Evolutionary conservation across 2,888 invertebrate genomes (phyloP), one percentile per base, ranked within the genome.

Genomic region (Metacarcinus magister): DNA sequence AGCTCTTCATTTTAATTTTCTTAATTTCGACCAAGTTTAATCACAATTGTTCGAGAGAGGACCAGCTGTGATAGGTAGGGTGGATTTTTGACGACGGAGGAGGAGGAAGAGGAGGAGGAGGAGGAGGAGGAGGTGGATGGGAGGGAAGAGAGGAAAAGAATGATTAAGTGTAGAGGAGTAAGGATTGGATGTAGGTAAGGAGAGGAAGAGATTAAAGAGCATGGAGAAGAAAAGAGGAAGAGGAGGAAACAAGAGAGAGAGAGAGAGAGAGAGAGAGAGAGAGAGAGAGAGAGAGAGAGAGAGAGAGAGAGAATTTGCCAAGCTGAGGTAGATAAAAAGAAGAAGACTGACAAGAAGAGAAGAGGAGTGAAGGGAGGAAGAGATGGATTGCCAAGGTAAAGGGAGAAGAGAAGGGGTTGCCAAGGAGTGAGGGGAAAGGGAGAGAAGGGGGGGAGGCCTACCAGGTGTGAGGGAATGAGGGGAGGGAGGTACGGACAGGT

Each of bases 1-100:
- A 89, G 67, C 94, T 48, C 96, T 96, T 75, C 96, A 95, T 96
- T 96, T 96, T 96, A 96, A 96, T 96, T 96, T 96, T 96, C 96
- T 96, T 96, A 96, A 96, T 96, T 96, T 95, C 90, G 93, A 44
- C 89, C 94, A 95, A 94, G 93, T 96, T 96, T 96, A 96, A 96
- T 96, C 96, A 96, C 96, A 96, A 96, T 96, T 96, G 96, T 96
- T 96, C 95, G 82, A 82, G 82, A 82, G 82, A 32, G 19, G 82
- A 82, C 93, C 95, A 94, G 96, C 91, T 95, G 96, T 95, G 96
- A 96, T 96, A 95, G 95, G 95, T 94, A 90, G 95, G 94, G 75
- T 32, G 54, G 95, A 67, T 92, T 95, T 92, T 95, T 94, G 75
- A 94, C 67, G 67, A 82, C 16, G 92, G 46, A 23, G 54, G 48